These are phyloP conservation scores for human (Homo sapiens) DNA, from an alignment of 2,113 vertebrate species.

Conservation along the genomic window DNA sequence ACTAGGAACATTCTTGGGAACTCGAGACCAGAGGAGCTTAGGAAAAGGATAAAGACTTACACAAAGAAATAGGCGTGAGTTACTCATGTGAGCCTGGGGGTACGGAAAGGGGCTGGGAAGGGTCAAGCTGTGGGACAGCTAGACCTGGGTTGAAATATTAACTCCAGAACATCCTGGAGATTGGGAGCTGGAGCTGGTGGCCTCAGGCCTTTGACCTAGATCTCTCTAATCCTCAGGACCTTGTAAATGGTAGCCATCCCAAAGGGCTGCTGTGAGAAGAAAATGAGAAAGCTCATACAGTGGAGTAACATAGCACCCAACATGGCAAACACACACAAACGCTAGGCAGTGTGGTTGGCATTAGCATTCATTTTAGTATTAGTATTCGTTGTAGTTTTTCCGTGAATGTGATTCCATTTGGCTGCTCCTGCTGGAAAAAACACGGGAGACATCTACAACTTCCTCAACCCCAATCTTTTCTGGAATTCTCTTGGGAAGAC, in stretches of 20 bases:
- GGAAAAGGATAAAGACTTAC: neutral
- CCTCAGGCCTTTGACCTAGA: neutral
- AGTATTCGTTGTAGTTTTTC: neutral
- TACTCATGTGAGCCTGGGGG: neutral
- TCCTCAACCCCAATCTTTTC: neutral
- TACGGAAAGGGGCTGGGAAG: neutral
- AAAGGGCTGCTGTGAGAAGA: neutral
- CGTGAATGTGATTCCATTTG: neutral
- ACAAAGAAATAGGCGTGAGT: neutral
- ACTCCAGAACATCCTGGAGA: neutral
- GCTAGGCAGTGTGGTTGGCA: neutral
- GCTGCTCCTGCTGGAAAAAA: neutral
- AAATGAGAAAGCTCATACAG: neutral
- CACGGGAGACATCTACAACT: too few relatives aligned
- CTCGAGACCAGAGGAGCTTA: neutral
- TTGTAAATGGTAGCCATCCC: neutral
- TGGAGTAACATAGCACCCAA: neutral
- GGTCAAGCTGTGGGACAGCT: neutral
- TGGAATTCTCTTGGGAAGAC: conserved; percentile 1
- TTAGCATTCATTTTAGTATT: neutral
- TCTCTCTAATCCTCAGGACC: neutral
- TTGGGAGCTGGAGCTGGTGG: neutral
- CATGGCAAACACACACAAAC: neutral
- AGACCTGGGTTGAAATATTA: neutral
- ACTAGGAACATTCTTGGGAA: neutral